Evolutionary conservation across 2,888 invertebrate species (phyloP), one percentile per base, ranked within the genome.

Genomic region (Nomada flava): DNA sequence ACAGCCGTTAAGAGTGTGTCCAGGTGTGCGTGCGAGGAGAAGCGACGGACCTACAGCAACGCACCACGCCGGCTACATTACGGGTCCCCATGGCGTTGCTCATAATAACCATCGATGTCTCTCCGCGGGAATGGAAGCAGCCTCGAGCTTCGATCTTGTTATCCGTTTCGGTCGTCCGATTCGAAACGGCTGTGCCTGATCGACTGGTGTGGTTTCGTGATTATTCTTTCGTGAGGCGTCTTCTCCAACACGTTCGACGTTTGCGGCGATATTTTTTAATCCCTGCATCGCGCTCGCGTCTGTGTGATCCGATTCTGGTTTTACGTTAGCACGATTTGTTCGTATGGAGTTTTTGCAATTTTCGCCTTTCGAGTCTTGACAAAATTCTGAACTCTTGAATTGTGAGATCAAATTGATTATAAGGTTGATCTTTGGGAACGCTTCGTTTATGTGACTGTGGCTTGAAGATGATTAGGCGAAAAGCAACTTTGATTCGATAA

Each of bases 21-120:
- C 72, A 81, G 63, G 81, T 77, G 75, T 67, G 80, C 73, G 82
- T 72, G 79, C 47, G 78, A 63, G 44, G 86, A 86, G 86, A 88
- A 80, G 85, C 81, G 73, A 77, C 78, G 88, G 92, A 92, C 92
- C 92, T 92, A 92, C 92, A 92, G 92, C 92, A 92, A 90, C 87
- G 92, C 73, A 13, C 47, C 11, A 15, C 47, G 47, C 44, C 69
- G 83, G 84, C 87, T 88, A 86, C 90, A 90, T 91, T 91, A 91
- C 86, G 91, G 82, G 90, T 92, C 91, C 91, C 91, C 86, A 89
- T 90, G 91, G 92, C 91, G 92, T 91, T 92, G 91, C 91, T 89
- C 91, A 91, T 92, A 92, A 92, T 92, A 92, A 92, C 91, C 90
- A 91, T 90, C 90, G 90, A 90, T 91, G 91, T 92, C 89, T 88